These are phyloP conservation scores for Cydia fagiglandana DNA, from an alignment of 1,140 invertebrate genomes.

Conservation along the genomic window DNA sequence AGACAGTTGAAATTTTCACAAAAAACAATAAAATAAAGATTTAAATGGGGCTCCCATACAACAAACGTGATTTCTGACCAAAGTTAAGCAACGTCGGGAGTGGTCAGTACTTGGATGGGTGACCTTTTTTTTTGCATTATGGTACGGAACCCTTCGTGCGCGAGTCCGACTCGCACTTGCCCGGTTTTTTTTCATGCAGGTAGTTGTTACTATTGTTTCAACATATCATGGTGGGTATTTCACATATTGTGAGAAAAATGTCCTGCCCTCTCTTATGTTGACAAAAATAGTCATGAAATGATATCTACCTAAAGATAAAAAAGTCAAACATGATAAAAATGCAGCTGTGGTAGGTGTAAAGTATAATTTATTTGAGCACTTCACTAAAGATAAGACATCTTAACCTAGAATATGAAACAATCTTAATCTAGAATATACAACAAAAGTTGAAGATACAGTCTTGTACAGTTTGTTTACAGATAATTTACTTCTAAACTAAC, in stretches of 20 bases:
- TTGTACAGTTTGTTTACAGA: constrained; percentile 25
- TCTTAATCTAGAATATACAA: constrained; percentile 29
- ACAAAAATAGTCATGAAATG: not conserved
- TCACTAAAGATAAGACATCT: constrained; percentile 20
- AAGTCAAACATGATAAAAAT: constrained; percentile 10
- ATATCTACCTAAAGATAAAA: not conserved
- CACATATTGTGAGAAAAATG: not conserved
- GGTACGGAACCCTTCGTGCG: too few species aligned
- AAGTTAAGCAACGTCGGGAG: too few species aligned
- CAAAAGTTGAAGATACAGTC: constrained; percentile 26
- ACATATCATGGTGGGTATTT: too few species aligned
- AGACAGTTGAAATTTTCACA: too few species aligned
- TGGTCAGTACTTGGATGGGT: too few species aligned
- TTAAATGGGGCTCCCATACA: too few species aligned
- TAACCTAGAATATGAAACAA: constrained; percentile 27
- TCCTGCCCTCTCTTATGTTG: not conserved
- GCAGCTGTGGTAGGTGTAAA: not conserved
- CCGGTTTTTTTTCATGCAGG: not conserved
- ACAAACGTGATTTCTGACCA: too few species aligned
- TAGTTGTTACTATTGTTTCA: not conserved
- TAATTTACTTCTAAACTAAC: constrained; percentile 21
- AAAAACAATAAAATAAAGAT: too few species aligned
- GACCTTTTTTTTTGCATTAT: too few species aligned
- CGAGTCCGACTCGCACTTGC: too few species aligned
- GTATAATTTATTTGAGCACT: constrained; percentile 32